Conservation (phyloP, 2,888 invertebrate species). For the Sarcophaga carnaria region DNA sequence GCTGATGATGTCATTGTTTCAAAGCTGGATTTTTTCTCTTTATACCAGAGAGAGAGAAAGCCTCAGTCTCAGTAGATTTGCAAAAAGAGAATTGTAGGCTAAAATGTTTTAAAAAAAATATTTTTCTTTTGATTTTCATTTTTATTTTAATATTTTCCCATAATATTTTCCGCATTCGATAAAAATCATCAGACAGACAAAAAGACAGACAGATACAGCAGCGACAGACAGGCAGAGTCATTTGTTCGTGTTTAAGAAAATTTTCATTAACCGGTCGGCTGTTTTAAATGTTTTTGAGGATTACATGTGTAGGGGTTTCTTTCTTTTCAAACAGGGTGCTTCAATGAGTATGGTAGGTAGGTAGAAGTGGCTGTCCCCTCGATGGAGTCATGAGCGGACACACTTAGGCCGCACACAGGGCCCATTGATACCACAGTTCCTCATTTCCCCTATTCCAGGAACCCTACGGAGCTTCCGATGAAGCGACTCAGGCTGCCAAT, state of each 20-base stretch:
- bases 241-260: slow-evolving; percentile 32
- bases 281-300: not conserved
- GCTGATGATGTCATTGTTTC: slow-evolving; percentile 4
- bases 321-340: slow-evolving; percentile 35
- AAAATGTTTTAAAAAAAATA: not conserved
- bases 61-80: not conserved
- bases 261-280: slow-evolving; percentile 56
- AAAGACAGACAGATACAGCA: too few relatives aligned
- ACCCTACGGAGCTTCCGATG: too few relatives aligned
- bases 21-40: not conserved
- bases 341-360: not conserved
- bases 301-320: slow-evolving; percentile 8
- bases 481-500: too few relatives aligned
- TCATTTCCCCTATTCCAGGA: too few relatives aligned
- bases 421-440: too few relatives aligned
- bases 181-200: not conserved
- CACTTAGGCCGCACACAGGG: too few relatives aligned
- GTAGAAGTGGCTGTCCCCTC: too few relatives aligned
- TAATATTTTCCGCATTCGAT: slow-evolving; percentile 52
- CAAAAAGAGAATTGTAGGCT: not conserved
- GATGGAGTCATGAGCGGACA: too few relatives aligned
- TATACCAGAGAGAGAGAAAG: not conserved
- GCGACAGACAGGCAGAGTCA: slow-evolving; percentile 29
- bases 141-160: slow-evolving; percentile 13
- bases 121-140: not conserved